Percentiles rank a stretch among this genome's conserved stretches.
These are phyloP conservation scores for Pantala flavescens DNA, from an alignment of 1,140 invertebrate genomes.

Conservation along the genomic window DNA sequence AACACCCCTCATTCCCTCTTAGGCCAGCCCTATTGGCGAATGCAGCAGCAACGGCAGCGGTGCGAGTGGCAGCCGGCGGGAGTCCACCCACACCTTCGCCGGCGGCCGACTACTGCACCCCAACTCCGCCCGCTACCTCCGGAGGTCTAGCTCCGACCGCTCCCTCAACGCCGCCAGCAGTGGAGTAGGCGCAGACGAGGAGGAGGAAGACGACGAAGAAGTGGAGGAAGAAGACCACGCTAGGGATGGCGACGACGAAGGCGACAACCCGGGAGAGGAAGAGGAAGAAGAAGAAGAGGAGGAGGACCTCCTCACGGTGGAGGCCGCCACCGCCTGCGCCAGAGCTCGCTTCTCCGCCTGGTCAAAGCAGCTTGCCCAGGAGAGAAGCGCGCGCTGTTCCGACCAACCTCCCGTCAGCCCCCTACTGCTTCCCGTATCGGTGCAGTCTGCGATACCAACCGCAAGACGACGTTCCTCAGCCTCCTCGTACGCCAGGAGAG, in stretches of 20 bases:
- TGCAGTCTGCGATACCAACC: slow-evolving; percentile 30
- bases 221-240: slow-evolving; percentile 19
- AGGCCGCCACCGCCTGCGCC: background rate
- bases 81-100: slow-evolving; percentile 31
- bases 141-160: slow-evolving; percentile 36
- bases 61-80: slow-evolving; percentile 37
- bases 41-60: slow-evolving; percentile 33
- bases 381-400: background rate
- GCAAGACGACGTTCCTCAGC: slow-evolving; percentile 22
- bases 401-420: background rate
- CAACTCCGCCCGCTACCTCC: slow-evolving; percentile 50
- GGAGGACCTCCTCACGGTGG: background rate
- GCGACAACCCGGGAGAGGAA: slow-evolving; percentile 26
- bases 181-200: slow-evolving; percentile 20
- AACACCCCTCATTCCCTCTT: slow-evolving; percentile 20
- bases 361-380: background rate
- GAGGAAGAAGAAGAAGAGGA: background rate
- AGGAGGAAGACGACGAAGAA: slow-evolving; percentile 26
- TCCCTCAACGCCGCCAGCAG: slow-evolving; percentile 29
- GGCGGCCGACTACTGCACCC: slow-evolving; percentile 51
- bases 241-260: slow-evolving; percentile 35
- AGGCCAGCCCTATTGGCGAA: slow-evolving; percentile 48
- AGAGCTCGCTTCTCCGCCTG: background rate
- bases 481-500: background rate
- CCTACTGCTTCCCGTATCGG: slow-evolving; percentile 32